These are phyloP conservation scores for Phanerotoma sp. DNA, from an alignment of 2,888 invertebrate genomes.

Conservation along the genomic window DNA sequence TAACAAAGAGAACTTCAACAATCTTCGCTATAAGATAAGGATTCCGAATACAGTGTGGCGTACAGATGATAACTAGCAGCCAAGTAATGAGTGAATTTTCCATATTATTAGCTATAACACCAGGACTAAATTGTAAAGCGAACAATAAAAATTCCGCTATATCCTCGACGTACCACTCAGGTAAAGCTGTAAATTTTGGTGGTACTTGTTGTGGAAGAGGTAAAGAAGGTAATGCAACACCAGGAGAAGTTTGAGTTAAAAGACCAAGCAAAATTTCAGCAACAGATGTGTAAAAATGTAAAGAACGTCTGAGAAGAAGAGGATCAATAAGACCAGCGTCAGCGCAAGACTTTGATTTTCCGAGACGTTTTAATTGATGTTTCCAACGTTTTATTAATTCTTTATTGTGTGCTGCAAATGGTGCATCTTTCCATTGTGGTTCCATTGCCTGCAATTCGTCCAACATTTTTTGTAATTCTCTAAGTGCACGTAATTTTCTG, in stretches of 20 bases:
- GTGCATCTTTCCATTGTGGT: constrained; percentile 77
- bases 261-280: constrained; percentile 75
- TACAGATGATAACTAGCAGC: constrained; percentile 87
- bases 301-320: constrained; percentile 74
- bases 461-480: constrained; percentile 85
- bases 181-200: constrained; percentile 82
- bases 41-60: constrained; percentile 88
- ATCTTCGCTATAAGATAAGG: constrained; percentile 97
- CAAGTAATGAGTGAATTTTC: constrained; percentile 85
- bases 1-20: constrained; percentile 84
- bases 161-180: constrained; percentile 98
- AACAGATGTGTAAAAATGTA: constrained; percentile 86
- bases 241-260: constrained; percentile 62
- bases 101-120: constrained; percentile 73
- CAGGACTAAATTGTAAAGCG: constrained; percentile 80
- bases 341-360: constrained; percentile 86
- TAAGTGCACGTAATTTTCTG: constrained; percentile 71
- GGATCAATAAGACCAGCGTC: constrained; percentile 89
- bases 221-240: constrained; percentile 59
- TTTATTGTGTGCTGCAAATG: constrained; percentile 76
- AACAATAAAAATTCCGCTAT: constrained; percentile 95
- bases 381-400: constrained; percentile 85
- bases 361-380: constrained; percentile 73
- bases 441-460: constrained; percentile 82
- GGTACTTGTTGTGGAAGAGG: constrained; percentile 67